Conservation (phyloP, 2,113 vertebrate genomes). For the Tetrao urogallus region DNA sequence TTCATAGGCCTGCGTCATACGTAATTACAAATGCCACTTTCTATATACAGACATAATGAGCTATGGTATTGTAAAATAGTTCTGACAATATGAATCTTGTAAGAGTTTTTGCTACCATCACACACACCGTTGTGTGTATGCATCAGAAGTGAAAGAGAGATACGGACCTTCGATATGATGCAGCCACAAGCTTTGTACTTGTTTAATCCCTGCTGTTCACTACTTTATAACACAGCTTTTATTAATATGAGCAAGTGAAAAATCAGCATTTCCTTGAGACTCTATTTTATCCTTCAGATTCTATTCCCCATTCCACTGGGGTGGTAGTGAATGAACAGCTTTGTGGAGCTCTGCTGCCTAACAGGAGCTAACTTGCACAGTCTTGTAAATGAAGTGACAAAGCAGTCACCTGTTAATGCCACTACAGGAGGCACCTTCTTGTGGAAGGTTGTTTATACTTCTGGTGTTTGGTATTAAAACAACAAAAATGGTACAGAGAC, state of each 20-base stretch:
- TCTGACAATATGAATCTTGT: background rate
- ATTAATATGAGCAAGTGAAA: background rate
- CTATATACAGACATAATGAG: fast-evolving
- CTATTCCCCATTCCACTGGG: background rate
- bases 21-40: background rate
- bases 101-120: background rate
- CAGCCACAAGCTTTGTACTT: background rate
- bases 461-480: background rate
- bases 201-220: background rate
- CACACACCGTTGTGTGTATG: background rate
- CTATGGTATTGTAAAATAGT: background rate
- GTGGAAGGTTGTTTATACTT: background rate
- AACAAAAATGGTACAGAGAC: background rate
- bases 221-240: background rate
- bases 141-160: background rate
- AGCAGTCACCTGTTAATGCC: background rate
- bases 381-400: background rate
- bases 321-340: background rate
- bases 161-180: background rate
- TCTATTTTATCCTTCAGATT: background rate
- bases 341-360: background rate
- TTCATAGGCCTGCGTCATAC: background rate
- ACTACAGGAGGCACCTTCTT: background rate
- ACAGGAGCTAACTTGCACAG: background rate
- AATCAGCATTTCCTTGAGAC: background rate